Percentiles rank a stretch among this genome's conserved stretches.
phyloP scores from a whole-genome alignment of 2,888 invertebrate species.

The Caenorhabditis sp. region DNA sequence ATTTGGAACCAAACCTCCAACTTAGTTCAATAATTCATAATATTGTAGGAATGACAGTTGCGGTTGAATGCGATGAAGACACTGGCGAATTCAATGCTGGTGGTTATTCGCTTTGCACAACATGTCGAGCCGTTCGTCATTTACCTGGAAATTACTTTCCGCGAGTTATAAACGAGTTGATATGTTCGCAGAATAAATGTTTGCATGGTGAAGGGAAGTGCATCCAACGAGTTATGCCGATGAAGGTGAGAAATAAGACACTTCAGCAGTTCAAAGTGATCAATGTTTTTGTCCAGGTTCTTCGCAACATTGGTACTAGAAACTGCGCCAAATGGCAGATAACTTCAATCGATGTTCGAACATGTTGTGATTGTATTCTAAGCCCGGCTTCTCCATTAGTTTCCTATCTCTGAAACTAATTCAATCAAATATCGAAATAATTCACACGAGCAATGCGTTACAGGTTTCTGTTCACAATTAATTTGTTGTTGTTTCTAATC shows the following conservation, averaged over 20 bases:
- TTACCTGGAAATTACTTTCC: slow-evolving; percentile 51
- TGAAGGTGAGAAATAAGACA: slow-evolving; percentile 50
- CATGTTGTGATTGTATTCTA: slow-evolving; percentile 58
- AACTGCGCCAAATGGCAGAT: slow-evolving; percentile 53
- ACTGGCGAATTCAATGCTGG: slow-evolving; percentile 32
- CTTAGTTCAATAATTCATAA: too few species aligned
- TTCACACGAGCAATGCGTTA: slow-evolving; percentile 9
- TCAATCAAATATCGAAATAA: neutral
- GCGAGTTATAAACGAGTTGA: slow-evolving; percentile 55
- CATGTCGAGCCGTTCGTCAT: slow-evolving; percentile 51
- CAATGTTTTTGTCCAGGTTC: slow-evolving; percentile 37
- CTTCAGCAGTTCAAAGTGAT: too few species aligned
- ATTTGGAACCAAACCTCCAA: too few species aligned
- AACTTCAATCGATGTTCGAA: slow-evolving; percentile 45
- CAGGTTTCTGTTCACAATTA: too few species aligned
- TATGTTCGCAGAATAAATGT: slow-evolving; percentile 51
- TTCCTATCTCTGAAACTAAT: slow-evolving; percentile 35
- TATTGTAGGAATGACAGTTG: slow-evolving; percentile 49
- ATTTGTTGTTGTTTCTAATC: neutral
- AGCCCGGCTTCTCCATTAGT: slow-evolving; percentile 52
- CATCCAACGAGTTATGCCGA: slow-evolving; percentile 54
- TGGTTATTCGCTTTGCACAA: slow-evolving; percentile 43
- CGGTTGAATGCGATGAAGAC: slow-evolving; percentile 52
- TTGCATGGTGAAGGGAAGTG: slow-evolving; percentile 53
- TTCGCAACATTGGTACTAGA: slow-evolving; percentile 48